Evolutionary conservation across 2,797 vertebrate species (phyloP), one percentile per base, ranked within the genome.

Genomic region (Remorina albescens): DNA sequence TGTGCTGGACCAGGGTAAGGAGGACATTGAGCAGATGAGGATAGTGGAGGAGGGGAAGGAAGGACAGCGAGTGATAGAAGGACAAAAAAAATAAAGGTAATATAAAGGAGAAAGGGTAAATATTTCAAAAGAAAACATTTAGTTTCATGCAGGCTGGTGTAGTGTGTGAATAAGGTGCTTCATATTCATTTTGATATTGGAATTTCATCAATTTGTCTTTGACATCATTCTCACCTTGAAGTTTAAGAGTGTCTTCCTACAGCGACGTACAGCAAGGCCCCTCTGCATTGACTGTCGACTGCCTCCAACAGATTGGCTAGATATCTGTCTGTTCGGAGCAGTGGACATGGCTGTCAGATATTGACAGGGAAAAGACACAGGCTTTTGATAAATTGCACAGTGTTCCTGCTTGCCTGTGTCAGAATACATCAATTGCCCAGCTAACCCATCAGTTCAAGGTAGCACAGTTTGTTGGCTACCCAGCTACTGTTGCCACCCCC

Each of bases 401-500:
- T 82, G 78, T 73, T 89, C 75, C 80, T 74, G 73, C 83, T 74
- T 34, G 72, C 80, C 79, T 59, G 68, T 74, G 73, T 94, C 94
- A 93, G 92, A 90, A 89, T 90, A 83, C 87, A 93, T 93, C 92
- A 92, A 80, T 86, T 71, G 82, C 88, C 89, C 83, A 84, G 86
- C 81, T 90, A 92, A 89, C 86, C 88, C 89, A 84, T 91, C 91
- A 90, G 88, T 90, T 93, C 84, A 92, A 88, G 90, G 89, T 89
- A 89, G 80, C 82, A 67, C 44, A 16, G 62, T 76, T 78, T 81
- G 77, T 80, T 71, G 81, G 68, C 74, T 46, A 44, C 67, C 61
- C 23, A 42, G 77, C 74, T 67, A 61, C 76, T 78, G 72, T 75
- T 69, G 62, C 54, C 49, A 16, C 59, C 57, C 32, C 28, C 68